These are phyloP conservation scores for Miichthys miiuy DNA, from an alignment of 2,797 vertebrate species.

Conservation along the genomic window DNA sequence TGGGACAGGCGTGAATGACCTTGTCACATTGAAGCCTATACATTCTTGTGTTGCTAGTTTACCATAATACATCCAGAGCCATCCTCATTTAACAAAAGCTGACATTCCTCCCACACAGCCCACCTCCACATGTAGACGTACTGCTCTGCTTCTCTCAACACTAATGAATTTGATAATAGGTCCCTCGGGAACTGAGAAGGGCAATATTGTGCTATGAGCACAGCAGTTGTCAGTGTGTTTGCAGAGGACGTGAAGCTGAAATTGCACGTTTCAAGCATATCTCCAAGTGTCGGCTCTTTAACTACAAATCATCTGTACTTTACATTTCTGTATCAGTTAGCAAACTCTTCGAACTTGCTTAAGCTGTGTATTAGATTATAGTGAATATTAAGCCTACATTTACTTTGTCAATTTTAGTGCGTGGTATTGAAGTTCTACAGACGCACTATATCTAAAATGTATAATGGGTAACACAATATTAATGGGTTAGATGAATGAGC, in stretches of 20 bases:
- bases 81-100: not conserved
- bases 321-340: not conserved
- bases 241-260: not conserved
- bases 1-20: not conserved
- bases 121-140: not conserved
- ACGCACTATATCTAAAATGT: not conserved
- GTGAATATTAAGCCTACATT: not conserved
- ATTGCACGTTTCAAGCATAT: not conserved
- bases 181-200: not conserved
- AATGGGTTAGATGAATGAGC: not conserved
- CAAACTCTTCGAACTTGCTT: not conserved
- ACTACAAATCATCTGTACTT: not conserved
- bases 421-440: not conserved
- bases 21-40: not conserved
- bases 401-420: not conserved
- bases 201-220: not conserved
- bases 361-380: not conserved
- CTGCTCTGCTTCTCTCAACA: not conserved
- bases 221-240: not conserved
- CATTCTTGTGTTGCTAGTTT: not conserved
- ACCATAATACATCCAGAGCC: not conserved
- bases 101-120: slow-evolving; percentile 10
- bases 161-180: slow-evolving; percentile 12
- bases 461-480: not conserved
- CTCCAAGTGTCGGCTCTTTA: not conserved